A percentile compares a stretch with the other conserved stretches of the same genome.
Conservation (phyloP, 2,797 vertebrate genomes). For the Coregonus suidteri region DNA sequence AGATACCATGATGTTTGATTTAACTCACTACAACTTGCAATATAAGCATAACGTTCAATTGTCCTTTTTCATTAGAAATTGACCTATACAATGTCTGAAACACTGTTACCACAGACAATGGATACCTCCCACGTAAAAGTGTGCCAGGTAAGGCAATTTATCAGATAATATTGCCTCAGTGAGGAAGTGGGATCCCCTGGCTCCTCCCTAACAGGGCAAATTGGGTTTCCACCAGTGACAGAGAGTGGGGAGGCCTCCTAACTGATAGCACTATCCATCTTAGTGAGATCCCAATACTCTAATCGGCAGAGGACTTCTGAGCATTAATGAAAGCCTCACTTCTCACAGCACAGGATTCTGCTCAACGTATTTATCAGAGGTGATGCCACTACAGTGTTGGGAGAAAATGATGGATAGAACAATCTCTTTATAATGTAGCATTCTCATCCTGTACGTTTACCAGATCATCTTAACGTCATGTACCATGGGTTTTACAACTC, state of each 20-base stretch:
- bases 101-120: background rate
- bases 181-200: background rate
- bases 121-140: background rate
- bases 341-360: background rate
- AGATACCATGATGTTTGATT: background rate
- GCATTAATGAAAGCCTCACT: slow-evolving; percentile 3
- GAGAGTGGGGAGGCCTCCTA: slow-evolving; percentile 9
- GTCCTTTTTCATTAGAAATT: background rate
- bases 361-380: background rate
- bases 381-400: background rate
- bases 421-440: background rate
- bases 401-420: slow-evolving; percentile 1
- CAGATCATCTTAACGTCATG: background rate
- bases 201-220: background rate
- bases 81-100: background rate
- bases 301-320: background rate
- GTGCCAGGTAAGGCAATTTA: background rate
- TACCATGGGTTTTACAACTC: background rate
- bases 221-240: slow-evolving; percentile 1
- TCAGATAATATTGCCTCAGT: slow-evolving; percentile 11
- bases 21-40: background rate
- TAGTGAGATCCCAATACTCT: slow-evolving; percentile 4
- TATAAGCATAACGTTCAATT: background rate
- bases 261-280: slow-evolving; percentile 26
- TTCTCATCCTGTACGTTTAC: background rate